Evolutionary conservation across 2,797 vertebrate species (phyloP).

Genomic region (Alca torda): DNA sequence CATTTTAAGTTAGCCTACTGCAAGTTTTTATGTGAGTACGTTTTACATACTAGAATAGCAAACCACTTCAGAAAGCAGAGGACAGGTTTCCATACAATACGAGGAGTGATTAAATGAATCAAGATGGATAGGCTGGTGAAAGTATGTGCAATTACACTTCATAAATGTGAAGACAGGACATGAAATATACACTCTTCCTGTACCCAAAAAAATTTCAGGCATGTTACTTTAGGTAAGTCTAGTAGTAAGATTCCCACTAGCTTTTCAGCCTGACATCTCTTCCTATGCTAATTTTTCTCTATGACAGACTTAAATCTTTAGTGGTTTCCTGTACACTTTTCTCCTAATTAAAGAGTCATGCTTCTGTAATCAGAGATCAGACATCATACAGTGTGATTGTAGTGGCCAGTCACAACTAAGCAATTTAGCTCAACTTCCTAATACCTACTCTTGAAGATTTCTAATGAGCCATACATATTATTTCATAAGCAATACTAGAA

Average conservation of each 20-base stretch:
- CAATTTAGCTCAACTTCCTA: neutral
- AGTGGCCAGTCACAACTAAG: neutral
- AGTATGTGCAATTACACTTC: neutral
- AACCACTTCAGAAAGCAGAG: neutral
- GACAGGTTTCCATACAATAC: neutral
- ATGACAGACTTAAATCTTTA: neutral
- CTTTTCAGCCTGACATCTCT: neutral
- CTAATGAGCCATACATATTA: neutral
- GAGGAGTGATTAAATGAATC: neutral
- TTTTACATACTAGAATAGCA: neutral
- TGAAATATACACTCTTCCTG: neutral
- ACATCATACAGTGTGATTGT: neutral
- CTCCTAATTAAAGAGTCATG: neutral
- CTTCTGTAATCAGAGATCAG: neutral
- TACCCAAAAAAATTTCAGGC: neutral
- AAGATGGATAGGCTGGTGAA: neutral
- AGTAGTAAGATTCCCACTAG: neutral
- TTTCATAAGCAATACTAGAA: neutral
- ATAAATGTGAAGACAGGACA: neutral
- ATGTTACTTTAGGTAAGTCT: neutral
- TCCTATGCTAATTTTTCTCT: neutral
- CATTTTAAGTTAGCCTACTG: neutral
- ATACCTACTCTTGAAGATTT: neutral
- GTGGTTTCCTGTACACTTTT: neutral
- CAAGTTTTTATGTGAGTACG: neutral